Conservation (phyloP, 2,113 vertebrate genomes). For the Pseudorectes ferrugineus region DNA sequence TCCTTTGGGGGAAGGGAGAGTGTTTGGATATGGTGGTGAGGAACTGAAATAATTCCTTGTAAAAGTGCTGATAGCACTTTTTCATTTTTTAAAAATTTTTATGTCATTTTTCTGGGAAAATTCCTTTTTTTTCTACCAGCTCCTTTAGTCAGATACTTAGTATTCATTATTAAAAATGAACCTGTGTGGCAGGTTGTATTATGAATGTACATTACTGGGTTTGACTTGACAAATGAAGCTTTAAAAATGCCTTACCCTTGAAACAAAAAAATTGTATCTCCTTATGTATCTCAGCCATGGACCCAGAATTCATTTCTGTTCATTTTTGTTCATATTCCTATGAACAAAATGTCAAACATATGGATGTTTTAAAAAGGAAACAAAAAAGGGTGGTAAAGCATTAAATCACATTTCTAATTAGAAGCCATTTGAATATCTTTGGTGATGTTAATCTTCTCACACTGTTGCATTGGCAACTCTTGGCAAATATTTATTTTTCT, state of each 20-base stretch:
- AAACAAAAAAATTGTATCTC: not conserved
- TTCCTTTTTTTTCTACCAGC: not conserved
- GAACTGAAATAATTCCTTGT: not conserved
- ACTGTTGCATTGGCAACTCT: not conserved
- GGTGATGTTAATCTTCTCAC: not conserved
- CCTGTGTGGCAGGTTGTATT: not conserved
- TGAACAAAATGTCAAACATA: conserved; percentile 21
- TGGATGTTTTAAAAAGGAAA: conserved; percentile 15
- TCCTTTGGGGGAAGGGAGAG: not conserved
- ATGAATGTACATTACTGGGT: not conserved
- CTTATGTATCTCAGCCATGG: not conserved
- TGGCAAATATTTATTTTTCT: conserved; percentile 1
- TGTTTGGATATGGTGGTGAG: not conserved
- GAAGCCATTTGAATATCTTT: not conserved
- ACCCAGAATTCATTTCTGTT: not conserved
- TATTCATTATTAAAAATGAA: not conserved
- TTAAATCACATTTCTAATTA: conserved; percentile 33
- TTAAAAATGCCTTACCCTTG: not conserved
- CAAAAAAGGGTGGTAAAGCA: not conserved
- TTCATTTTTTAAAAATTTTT: not conserved
- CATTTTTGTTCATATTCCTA: not conserved
- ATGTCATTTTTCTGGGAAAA: not conserved
- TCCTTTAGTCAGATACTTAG: not conserved
- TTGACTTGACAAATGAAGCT: not conserved
- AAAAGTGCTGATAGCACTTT: not conserved